A percentile compares a stretch with the other conserved stretches of the same genome.
phyloP scores from a whole-genome alignment of 1,140 invertebrate species.

The Gonioctena quinquepunctata region DNA sequence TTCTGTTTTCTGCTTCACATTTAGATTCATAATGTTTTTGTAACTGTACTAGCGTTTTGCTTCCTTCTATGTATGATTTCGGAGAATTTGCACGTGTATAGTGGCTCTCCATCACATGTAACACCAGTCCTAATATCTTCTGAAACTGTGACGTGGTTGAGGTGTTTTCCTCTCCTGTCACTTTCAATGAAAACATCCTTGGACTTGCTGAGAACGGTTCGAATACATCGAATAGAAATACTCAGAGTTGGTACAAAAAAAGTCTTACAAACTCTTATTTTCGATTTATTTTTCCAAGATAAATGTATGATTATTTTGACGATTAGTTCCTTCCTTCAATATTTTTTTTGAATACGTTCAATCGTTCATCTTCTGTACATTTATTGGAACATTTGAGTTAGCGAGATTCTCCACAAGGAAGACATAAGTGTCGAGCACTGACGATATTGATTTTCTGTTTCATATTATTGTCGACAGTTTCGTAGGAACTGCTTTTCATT shows the following conservation, averaged over 20 bases:
- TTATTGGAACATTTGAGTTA: not conserved
- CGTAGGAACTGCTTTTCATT: not conserved
- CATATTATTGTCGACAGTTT: not conserved
- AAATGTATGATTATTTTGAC: conserved; percentile 1
- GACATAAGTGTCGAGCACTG: not conserved
- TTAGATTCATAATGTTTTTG: not conserved
- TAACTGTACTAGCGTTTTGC: not conserved
- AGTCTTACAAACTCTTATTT: conserved; percentile 9
- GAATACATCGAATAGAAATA: not conserved
- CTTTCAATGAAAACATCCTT: conserved; percentile 5
- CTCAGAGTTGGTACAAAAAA: conserved; percentile 7
- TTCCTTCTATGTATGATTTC: not conserved
- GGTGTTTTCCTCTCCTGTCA: conserved; percentile 32
- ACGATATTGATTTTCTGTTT: not conserved
- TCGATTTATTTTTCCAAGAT: not conserved
- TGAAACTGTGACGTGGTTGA: conserved; percentile 26
- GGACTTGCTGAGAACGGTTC: not conserved
- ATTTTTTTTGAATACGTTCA: not conserved
- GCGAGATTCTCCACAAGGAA: not conserved
- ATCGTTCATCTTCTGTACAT: not conserved
- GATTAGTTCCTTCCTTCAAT: not conserved
- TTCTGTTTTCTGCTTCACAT: not conserved
- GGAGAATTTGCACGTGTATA: conserved; percentile 28
- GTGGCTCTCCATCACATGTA: conserved; percentile 22
- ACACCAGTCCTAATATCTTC: not conserved